Base-by-base conservation (phyloP, 2,113 vertebrate species). In the Sisor rabdophorus region DNA sequence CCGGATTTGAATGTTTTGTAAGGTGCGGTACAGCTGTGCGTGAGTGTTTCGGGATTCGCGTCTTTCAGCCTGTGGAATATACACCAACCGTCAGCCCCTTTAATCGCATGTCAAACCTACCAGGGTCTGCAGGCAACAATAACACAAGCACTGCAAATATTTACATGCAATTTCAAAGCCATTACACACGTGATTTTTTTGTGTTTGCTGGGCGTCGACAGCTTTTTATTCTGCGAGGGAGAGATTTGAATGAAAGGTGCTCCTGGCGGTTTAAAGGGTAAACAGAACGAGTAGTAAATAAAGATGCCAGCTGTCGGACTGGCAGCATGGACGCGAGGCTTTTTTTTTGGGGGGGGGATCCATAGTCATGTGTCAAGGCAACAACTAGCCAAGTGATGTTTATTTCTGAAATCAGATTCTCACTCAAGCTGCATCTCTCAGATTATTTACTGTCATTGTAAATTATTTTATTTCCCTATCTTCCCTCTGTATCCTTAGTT, bases 81-180 rank as follows among this genome's bases (percentile, higher is more conserved):
- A 48, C 30, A 60, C 10, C 30, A 65, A 88, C 87, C 84, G 85
- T 85, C 82, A 87, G 79, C 85, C 78, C n/a, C 65, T 84, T 81
- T 79, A 83, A 81, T 82, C 81, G 77, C 76, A 84, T 79, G 72
- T 44, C 61, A 79, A 73, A 54, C 59, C 67, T 71, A 56, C 24
- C 52, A 54, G 24, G 56, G 68, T 50, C 79, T 48, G 47, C n/a
- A 52, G 64, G 64, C 82, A 89, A 89, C 86, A 90, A 89, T 87
- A 90, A 88, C 86, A 88, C 86, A 86, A 59, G 81, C 54, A 67
- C n/a, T 64, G 85, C 84, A 90, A 91, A 91, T 91, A 91, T 91
- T 90, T 89, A 88, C 87, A 87, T 82, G 67, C 82, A 47, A 86
- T 87, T 91, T 89, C 84, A 81, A 85, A 85, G 83, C 84, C 86